phyloP scores from a whole-genome alignment of 2,888 invertebrate genomes.

The Temnothorax unifasciatus region DNA sequence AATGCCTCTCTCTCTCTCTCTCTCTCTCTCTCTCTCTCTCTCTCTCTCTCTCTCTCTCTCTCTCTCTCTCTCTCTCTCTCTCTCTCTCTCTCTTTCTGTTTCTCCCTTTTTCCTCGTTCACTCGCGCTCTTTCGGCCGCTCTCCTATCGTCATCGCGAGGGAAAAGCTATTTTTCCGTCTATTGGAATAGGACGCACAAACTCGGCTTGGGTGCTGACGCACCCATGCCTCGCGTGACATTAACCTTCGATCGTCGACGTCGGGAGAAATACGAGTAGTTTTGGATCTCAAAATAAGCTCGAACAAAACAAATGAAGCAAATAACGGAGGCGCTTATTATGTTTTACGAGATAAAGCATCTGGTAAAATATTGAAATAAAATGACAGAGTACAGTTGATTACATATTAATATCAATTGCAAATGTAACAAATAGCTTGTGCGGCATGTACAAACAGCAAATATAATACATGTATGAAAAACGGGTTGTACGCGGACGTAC shows the following conservation, averaged over 20 bases:
- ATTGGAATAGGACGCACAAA: slow-evolving; percentile 76
- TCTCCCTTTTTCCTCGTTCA: not conserved
- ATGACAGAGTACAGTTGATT: not conserved
- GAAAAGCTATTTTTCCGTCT: slow-evolving; percentile 77
- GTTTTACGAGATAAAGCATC: slow-evolving; percentile 6
- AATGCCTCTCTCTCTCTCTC: slow-evolving; percentile 20
- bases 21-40: not conserved
- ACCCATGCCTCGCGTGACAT: slow-evolving; percentile 64
- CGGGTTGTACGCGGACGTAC: not conserved
- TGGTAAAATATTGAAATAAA: slow-evolving; percentile 10
- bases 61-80: not conserved
- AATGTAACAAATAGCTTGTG: not conserved
- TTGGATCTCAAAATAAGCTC: slow-evolving; percentile 43
- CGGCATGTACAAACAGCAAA: not conserved
- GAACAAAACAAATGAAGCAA: slow-evolving; percentile 44
- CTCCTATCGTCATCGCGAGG: slow-evolving; percentile 44
- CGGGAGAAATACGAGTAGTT: slow-evolving; percentile 66
- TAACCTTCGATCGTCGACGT: slow-evolving; percentile 70
- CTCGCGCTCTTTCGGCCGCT: slow-evolving; percentile 15
- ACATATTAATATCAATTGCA: not conserved
- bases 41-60: not conserved
- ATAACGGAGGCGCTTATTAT: slow-evolving; percentile 17
- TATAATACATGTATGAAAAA: too few species aligned
- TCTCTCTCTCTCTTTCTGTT: not conserved
- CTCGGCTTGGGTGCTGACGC: slow-evolving; percentile 52